phyloP scores from a whole-genome alignment of 2,888 invertebrate genomes.

The Barypeithes pellucidus region DNA sequence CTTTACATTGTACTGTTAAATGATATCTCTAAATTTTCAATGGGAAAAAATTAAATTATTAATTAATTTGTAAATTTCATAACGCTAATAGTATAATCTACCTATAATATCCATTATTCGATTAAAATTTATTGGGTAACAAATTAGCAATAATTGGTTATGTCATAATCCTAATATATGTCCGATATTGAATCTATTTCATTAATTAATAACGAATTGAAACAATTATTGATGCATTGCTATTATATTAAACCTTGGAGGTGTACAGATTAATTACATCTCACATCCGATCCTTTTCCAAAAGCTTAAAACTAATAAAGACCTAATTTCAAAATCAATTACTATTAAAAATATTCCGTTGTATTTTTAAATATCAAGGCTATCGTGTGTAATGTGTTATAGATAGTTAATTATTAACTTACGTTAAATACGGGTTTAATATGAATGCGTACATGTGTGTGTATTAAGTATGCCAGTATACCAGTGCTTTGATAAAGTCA shows the following conservation, averaged over 20 bases:
- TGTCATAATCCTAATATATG: neutral
- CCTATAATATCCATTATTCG: neutral
- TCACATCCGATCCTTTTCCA: slow-evolving; percentile 1
- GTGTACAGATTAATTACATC: slow-evolving; percentile 1
- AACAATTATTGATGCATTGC: slow-evolving; percentile 3
- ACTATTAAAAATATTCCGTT: slow-evolving; percentile 12
- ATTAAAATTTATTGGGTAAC: slow-evolving; percentile 1
- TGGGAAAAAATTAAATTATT: too few relatives aligned
- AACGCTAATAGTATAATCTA: neutral
- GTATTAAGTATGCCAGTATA: too few relatives aligned
- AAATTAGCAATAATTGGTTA: neutral
- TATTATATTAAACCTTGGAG: neutral
- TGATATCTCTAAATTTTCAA: too few relatives aligned
- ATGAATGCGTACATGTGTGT: too few relatives aligned
- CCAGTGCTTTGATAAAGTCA: too few relatives aligned
- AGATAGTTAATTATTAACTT: neutral
- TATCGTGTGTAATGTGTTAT: slow-evolving; percentile 3
- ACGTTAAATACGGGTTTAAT: neutral
- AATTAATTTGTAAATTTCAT: neutral
- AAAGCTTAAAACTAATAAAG: neutral
- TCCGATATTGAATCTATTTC: neutral
- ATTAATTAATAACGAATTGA: neutral
- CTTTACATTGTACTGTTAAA: too few relatives aligned
- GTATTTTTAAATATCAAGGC: slow-evolving; percentile 21
- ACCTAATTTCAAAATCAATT: slow-evolving; percentile 7